These are phyloP conservation scores for Malthinus seriepunctatus DNA, from an alignment of 2,888 invertebrate genomes.

Conservation along the genomic window DNA sequence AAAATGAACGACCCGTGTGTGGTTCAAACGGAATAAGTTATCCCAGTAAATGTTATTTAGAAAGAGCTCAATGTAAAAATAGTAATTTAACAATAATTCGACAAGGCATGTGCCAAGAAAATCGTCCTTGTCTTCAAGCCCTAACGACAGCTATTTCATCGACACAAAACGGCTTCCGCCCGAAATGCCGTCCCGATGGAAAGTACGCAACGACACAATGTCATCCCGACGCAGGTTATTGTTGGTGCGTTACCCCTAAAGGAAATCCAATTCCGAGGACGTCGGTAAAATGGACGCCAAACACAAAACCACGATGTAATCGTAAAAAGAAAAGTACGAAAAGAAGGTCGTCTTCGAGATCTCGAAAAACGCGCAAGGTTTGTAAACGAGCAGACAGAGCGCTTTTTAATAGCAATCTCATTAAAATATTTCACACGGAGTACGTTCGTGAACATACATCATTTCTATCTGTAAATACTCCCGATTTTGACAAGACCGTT, in stretches of 20 bases:
- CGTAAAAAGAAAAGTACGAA: conserved; percentile 50
- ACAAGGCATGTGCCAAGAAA: conserved; percentile 75
- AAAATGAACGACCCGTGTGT: conserved; percentile 63
- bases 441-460: conserved; percentile 58
- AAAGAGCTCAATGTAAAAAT: conserved; percentile 77
- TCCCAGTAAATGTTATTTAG: conserved; percentile 76
- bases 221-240: conserved; percentile 71
- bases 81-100: conserved; percentile 72
- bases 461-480: conserved; percentile 29
- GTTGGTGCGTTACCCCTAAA: conserved; percentile 86
- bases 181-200: conserved; percentile 82
- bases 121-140: conserved; percentile 48
- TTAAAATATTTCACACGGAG: conserved; percentile 84
- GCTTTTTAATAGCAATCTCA: conserved; percentile 81
- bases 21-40: conserved; percentile 84
- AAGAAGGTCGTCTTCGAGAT: conserved; percentile 61
- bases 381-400: conserved; percentile 78
- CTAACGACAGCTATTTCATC: conserved; percentile 33
- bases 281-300: conserved; percentile 62
- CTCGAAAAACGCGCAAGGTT: conserved; percentile 38
- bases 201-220: conserved; percentile 86
- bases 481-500: conserved; percentile 59
- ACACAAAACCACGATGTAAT: conserved; percentile 71
- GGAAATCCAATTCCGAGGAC: conserved; percentile 84
- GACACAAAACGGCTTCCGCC: conserved; percentile 59